Evolutionary conservation across 2,113 vertebrate genomes (phyloP), one percentile per base, ranked within the genome.

Genomic region (Hemiprocne comata): DNA sequence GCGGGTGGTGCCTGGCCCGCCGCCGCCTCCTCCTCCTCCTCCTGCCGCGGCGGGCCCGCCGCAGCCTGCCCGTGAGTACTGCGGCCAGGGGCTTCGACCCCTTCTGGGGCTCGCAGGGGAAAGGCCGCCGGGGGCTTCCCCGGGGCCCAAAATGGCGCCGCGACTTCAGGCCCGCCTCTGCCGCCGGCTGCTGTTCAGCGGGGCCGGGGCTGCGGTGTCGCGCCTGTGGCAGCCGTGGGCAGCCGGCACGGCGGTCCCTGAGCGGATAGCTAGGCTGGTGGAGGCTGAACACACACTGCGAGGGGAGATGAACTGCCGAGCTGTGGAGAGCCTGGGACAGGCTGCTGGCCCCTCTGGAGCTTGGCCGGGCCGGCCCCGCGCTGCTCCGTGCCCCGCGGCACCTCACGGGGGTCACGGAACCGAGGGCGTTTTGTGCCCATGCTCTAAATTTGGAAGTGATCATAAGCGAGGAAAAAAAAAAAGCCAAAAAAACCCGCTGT

Each of bases 41-140:
- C 58, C 98, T 98, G n/a, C 87, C 96, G 6, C 62, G 98, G 23
- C 98, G 65, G 4, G 72, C 98, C 2, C 97, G 98, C 81, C 98
- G 98, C 40, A 65, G 94, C 38, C 92, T 98, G 58, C 95, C 98
- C 97, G 98, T 99, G 97, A 92, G 94, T 94, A 92, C 31, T 42
- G 60, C 61, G 77, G 93, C 31, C 44, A 65, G 57, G 60, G 53
- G 13, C 57, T 57, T 21, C 50, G 42, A 31, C 42, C 29, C n/a
- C 36, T 19, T 13, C 34, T 28, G n/a, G 40, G 61, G 34, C 40
- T 74, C 31, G 40, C 28, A 33, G 9, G 8, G 20, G 42, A 18
- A 6, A 61, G 48, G 46, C n/a, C 62, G 28, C 16, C 13, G 10
- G 51, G 17, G 40, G 18, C 6, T 16, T 3, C 36, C 25, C n/a